Base-by-base conservation (phyloP, 2,888 invertebrate genomes). In the Belgica antarctica region DNA sequence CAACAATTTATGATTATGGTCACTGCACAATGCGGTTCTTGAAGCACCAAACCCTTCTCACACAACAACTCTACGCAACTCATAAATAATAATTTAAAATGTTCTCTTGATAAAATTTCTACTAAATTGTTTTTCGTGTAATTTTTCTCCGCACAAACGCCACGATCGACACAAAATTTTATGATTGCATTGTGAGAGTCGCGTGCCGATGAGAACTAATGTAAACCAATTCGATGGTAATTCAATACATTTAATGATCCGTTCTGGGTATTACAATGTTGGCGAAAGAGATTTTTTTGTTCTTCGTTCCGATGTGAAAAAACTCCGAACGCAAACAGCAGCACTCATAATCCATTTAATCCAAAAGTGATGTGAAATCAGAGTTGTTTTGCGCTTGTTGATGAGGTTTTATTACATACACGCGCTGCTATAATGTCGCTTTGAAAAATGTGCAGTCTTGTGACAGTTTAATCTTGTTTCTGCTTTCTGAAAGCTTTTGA, bases 221-320 rank as follows among this genome's bases (percentile, higher is more conserved):
- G 63, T 63, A 22, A 57, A 57, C 57, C 57, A 24, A 59, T 59
- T 59, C 59, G 59, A 59, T 59, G 59, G 59, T 59, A 65, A 65
- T 65, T 65, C 65, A 46, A 65, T 46, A 68, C 46, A 68, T 68
- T 68, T 68, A 68, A 68, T 68, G 68, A 68, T 68, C 34, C 68
- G 57, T 68, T 68, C 59, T 15, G n/a, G 57, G 57, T 47, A 27
- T 36, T 22, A 59, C n/a, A 25, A 19, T 68, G 68, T 68, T 68
- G 57, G 57, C 68, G 57, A 57, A 68, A 68, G 57, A 68, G 68
- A 68, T 68, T 66, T 62, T 31, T 19, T n/a, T n/a, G n/a, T n/a
- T n/a, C n/a, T n/a, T n/a, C 31, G 7, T 15, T 59, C 4, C 27
- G 27, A 25, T 59, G 24, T 3, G 52, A 52, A 52, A 31, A 31